A percentile compares a stretch with the other conserved stretches of the same genome.
These are phyloP conservation scores for Montipora capitata DNA, from an alignment of 92 coral and sea anemone genomes.

Conservation along the genomic window DNA sequence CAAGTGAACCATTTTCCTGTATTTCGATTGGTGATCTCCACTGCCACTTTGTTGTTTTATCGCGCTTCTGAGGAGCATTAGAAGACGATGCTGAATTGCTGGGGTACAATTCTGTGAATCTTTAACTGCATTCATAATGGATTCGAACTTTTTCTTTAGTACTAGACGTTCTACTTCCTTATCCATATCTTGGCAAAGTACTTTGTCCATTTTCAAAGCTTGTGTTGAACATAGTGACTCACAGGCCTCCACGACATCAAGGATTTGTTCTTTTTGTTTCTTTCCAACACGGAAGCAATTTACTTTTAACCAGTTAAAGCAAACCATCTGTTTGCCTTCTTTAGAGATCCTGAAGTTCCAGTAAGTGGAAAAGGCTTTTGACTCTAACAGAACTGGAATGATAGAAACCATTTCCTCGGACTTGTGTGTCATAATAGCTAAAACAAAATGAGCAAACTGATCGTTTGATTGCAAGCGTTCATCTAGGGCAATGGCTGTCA, in stretches of 20 bases:
- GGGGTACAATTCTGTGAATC: constrained; percentile 12
- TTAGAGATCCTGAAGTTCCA: not conserved
- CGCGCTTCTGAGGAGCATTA: not conserved
- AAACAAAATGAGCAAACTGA: not conserved
- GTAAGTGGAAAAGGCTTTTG: not conserved
- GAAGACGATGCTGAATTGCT: not conserved
- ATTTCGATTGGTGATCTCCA: constrained; percentile 12
- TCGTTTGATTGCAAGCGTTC: constrained; percentile 46
- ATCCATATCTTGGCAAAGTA: constrained; percentile 16
- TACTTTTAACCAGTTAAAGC: not conserved
- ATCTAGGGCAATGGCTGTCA: constrained; percentile 47
- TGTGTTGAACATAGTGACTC: not conserved
- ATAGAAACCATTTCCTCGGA: not conserved
- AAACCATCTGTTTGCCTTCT: not conserved
- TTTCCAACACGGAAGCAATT: not conserved
- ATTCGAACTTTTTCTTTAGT: constrained; percentile 25
- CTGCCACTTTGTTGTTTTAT: not conserved
- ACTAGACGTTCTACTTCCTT: constrained; percentile 17
- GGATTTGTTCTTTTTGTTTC: constrained; percentile 8
- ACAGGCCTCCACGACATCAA: constrained; percentile 10
- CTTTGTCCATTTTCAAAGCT: not conserved
- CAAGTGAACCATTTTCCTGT: constrained; percentile 18
- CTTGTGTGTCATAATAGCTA: not conserved
- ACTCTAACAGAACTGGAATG: not conserved
- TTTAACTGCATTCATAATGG: constrained; percentile 26